Percentiles rank a stretch among this genome's conserved stretches.
These are phyloP conservation scores for Scrobipalpa atriplicella DNA, from an alignment of 2,888 invertebrate genomes.

Conservation along the genomic window DNA sequence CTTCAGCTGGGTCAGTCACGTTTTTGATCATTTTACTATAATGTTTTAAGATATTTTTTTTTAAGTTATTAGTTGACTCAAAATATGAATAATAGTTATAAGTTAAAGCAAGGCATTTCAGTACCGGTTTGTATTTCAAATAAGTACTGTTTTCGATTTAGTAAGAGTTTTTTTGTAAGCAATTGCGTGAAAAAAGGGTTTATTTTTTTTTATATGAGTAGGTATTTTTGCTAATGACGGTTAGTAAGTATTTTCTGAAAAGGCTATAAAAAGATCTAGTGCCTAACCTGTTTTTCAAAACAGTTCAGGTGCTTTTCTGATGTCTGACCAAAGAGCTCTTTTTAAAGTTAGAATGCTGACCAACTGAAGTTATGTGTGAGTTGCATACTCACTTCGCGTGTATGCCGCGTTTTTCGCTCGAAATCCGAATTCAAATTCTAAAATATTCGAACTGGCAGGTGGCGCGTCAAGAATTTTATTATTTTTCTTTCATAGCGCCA, in stretches of 20 bases:
- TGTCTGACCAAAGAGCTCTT: too few relatives aligned
- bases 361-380: background rate
- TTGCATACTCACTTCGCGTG: conserved; percentile 2
- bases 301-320: background rate
- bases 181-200: too few relatives aligned
- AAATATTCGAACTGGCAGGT: conserved; percentile 47
- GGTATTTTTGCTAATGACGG: too few relatives aligned
- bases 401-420: background rate
- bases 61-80: too few relatives aligned
- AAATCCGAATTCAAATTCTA: conserved; percentile 45
- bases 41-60: too few relatives aligned
- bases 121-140: too few relatives aligned
- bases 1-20: background rate
- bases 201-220: too few relatives aligned
- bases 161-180: too few relatives aligned
- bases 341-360: background rate
- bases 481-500: background rate
- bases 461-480: background rate
- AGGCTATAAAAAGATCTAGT: too few relatives aligned
- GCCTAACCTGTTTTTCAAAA: too few relatives aligned
- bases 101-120: background rate
- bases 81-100: background rate
- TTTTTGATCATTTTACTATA: background rate
- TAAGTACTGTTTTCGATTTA: too few relatives aligned
- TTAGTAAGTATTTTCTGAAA: too few relatives aligned